These are phyloP conservation scores for Vanessa tameamea DNA, from an alignment of 1,140 invertebrate species.

Conservation along the genomic window DNA sequence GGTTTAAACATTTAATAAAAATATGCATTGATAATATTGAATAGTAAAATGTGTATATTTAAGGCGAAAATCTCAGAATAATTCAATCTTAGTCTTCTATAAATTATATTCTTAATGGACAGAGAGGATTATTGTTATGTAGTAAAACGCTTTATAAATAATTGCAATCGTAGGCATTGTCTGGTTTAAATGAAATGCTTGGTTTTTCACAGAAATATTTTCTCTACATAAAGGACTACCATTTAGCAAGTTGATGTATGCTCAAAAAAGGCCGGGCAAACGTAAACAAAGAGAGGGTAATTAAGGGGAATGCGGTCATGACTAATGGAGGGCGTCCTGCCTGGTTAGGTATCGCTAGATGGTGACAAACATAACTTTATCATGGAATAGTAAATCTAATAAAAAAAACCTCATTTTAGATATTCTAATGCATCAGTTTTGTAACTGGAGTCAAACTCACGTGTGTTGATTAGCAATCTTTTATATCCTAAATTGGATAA, in stretches of 20 bases:
- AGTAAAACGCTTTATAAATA: no score
- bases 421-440: no score
- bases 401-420: no score
- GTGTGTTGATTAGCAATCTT: no score
- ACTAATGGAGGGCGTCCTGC: constrained; percentile 17
- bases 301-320: constrained; percentile 20
- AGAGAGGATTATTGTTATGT: no score
- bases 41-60: neutral
- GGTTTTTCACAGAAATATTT: neutral
- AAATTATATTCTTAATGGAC: no score
- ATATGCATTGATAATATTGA: no score
- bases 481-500: no score
- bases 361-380: neutral
- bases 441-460: no score
- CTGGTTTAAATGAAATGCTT: neutral
- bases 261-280: constrained; percentile 21
- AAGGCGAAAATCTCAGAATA: neutral
- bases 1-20: neutral
- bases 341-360: neutral
- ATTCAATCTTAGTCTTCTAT: neutral
- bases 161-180: no score
- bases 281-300: constrained; percentile 31
- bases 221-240: neutral
- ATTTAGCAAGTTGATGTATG: constrained; percentile 30
- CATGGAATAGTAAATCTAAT: no score